Conservation (phyloP, 2,888 invertebrate species). For the Synergus japonicus region DNA sequence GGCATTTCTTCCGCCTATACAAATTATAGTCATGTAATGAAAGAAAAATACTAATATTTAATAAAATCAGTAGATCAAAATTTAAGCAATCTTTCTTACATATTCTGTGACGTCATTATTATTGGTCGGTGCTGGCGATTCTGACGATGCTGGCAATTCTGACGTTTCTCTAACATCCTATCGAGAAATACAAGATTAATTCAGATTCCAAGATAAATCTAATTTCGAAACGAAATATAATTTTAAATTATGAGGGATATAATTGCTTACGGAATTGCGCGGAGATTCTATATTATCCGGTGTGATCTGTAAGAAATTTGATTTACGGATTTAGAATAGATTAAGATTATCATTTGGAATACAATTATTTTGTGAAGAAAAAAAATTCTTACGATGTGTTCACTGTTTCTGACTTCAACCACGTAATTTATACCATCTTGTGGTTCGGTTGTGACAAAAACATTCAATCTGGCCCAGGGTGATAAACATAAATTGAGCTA, state of each 20-base stretch:
- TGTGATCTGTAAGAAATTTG: neutral
- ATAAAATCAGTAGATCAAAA: too few species aligned
- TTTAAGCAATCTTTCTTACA: neutral
- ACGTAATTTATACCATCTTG: neutral
- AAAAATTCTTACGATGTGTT: neutral
- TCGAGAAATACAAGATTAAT: neutral
- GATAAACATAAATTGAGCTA: neutral
- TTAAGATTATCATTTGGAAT: neutral
- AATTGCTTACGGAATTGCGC: neutral
- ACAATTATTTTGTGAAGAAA: neutral
- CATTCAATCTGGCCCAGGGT: neutral
- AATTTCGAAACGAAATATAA: neutral
- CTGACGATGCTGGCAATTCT: neutral
- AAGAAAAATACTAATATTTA: too few species aligned
- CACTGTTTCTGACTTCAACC: neutral
- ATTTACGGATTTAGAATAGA: neutral
- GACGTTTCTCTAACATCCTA: neutral
- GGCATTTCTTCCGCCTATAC: too few species aligned
- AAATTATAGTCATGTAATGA: too few species aligned
- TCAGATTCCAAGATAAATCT: neutral
- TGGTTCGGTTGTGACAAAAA: neutral
- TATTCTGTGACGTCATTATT: neutral
- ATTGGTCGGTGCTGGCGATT: neutral
- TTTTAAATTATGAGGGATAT: neutral
- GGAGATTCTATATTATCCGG: too few species aligned